These are phyloP conservation scores for Loriculus beryllinus DNA, from an alignment of 2,797 vertebrate genomes.

Conservation along the genomic window DNA sequence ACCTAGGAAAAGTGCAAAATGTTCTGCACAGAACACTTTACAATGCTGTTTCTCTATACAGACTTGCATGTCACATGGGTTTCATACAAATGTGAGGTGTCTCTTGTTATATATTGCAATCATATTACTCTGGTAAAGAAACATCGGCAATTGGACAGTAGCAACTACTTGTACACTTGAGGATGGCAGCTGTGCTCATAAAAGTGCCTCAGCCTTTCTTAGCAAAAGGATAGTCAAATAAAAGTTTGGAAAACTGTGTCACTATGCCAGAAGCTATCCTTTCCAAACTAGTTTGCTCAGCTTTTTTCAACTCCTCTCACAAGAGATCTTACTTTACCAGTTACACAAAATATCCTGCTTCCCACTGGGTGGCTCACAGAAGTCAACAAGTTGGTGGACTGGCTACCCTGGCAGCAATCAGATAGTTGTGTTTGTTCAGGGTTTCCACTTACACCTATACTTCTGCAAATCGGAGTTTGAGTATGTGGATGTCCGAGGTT, in stretches of 20 bases:
- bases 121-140: conserved; percentile 14
- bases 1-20: not conserved
- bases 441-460: conserved; percentile 16
- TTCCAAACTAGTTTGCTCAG: conserved; percentile 11
- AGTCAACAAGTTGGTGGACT: not conserved
- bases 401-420: not conserved
- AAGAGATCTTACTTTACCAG: not conserved
- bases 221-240: not conserved
- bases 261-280: conserved; percentile 6
- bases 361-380: not conserved
- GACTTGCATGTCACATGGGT: not conserved
- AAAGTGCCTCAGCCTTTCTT: conserved; percentile 5
- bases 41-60: not conserved
- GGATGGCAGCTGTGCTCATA: conserved; percentile 18
- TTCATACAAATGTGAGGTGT: not conserved
- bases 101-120: conserved; percentile 13
- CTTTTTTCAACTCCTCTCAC: not conserved
- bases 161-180: not conserved
- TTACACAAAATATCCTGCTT: conserved; percentile 15
- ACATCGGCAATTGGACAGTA: not conserved
- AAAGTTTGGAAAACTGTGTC: not conserved
- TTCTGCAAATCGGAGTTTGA: not conserved
- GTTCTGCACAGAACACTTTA: not conserved
- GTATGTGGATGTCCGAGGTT: not conserved
- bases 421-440: conserved; percentile 14